These are phyloP conservation scores for Aratinga solstitialis DNA, from an alignment of 2,797 vertebrate genomes.

Conservation along the genomic window DNA sequence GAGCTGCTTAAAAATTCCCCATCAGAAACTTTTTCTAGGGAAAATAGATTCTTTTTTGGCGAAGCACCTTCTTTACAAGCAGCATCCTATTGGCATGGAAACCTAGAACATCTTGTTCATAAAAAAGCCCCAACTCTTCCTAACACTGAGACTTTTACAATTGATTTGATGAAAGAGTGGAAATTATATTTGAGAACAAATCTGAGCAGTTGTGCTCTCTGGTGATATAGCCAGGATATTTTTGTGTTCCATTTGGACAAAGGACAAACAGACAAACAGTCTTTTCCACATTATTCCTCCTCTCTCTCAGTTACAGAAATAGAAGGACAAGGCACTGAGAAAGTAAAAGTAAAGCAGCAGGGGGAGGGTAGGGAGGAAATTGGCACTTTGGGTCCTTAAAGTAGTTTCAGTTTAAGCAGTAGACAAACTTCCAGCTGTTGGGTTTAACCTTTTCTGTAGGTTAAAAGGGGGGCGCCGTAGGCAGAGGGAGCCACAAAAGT, in stretches of 20 bases:
- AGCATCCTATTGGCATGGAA: background rate
- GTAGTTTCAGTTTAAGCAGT: slow-evolving; percentile 26
- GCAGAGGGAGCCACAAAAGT: background rate
- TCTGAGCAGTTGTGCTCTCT: background rate
- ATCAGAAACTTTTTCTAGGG: background rate
- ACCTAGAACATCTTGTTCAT: background rate
- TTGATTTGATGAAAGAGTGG: background rate
- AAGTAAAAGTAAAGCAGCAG: slow-evolving; percentile 49
- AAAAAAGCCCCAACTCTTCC: background rate
- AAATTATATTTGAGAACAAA: background rate
- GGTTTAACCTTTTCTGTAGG: background rate
- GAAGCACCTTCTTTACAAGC: background rate
- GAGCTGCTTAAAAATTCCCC: background rate
- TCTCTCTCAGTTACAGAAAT: background rate
- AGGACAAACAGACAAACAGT: background rate
- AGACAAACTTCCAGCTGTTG: background rate
- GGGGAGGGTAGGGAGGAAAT: slow-evolving; percentile 15
- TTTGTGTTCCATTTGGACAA: background rate
- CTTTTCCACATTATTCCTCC: background rate
- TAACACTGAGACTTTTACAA: background rate
- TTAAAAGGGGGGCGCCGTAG: background rate
- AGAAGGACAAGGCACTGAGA: background rate
- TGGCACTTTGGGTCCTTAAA: background rate
- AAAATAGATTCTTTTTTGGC: background rate
- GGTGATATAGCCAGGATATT: background rate